These are phyloP conservation scores for Ictalurus punctatus DNA, from an alignment of 2,113 vertebrate species.

Conservation along the genomic window DNA sequence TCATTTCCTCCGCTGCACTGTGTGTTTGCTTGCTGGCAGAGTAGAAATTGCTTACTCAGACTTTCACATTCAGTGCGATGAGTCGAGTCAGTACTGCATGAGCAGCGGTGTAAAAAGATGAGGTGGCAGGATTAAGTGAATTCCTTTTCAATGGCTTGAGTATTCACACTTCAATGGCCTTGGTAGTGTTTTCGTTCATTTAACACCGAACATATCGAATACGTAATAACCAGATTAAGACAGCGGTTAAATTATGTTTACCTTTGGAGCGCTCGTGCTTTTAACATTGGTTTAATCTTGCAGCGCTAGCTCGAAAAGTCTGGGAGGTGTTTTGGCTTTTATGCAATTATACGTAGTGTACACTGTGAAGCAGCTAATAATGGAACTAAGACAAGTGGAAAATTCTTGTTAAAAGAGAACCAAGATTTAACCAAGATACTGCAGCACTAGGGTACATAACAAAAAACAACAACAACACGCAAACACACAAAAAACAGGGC, in stretches of 20 bases:
- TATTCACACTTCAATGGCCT: neutral
- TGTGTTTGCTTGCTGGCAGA: neutral
- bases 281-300: neutral
- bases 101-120: conserved; percentile 7
- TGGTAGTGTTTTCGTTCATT: neutral
- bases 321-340: conserved; percentile 3
- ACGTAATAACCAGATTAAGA: neutral
- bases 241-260: neutral
- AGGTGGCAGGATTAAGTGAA: conserved; percentile 6
- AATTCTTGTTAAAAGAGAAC: neutral
- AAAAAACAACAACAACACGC: neutral
- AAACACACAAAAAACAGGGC: neutral
- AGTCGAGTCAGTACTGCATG: conserved; percentile 15
- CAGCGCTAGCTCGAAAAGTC: too few species aligned
- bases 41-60: conserved; percentile 4
- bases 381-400: neutral
- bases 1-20: neutral
- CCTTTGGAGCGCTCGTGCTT: neutral
- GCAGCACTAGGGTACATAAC: neutral
- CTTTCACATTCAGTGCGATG: conserved; percentile 7
- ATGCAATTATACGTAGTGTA: neutral
- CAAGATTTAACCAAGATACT: neutral
- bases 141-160: neutral
- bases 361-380: neutral
- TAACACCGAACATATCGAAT: neutral